A percentile compares a stretch with the other conserved stretches of the same genome.
These are phyloP conservation scores for Cryptoblepharus egeriae DNA, from an alignment of 2,797 vertebrate species.

Conservation along the genomic window DNA sequence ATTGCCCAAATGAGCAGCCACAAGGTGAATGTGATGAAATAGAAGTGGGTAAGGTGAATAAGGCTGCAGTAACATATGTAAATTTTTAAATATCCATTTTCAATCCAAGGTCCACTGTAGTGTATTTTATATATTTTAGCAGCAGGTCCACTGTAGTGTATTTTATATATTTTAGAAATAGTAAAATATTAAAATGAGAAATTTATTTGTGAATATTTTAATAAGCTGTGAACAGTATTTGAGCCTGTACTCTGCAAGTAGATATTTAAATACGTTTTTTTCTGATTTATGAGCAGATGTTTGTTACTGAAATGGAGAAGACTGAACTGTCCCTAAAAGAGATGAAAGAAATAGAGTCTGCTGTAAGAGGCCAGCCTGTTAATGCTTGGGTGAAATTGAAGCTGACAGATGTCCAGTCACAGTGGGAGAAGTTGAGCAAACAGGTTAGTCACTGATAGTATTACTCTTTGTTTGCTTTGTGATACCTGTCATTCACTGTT, in stretches of 20 bases:
- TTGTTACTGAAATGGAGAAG: conserved; percentile 89
- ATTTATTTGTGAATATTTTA: not conserved
- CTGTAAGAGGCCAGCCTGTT: conserved; percentile 81
- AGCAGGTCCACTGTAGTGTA: not conserved
- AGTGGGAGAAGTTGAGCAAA: conserved; percentile 87
- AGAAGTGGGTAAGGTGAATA: too few relatives aligned
- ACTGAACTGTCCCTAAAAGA: conserved; percentile 87
- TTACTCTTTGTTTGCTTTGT: conserved; percentile 23
- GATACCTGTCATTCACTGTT: conserved; percentile 1
- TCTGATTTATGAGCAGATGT: conserved; percentile 74
- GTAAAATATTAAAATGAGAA: not conserved
- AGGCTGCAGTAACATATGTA: too few relatives aligned
- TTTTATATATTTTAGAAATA: not conserved
- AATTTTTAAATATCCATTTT: too few relatives aligned
- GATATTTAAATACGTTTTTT: not conserved
- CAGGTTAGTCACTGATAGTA: conserved; percentile 78
- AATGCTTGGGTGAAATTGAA: conserved; percentile 83
- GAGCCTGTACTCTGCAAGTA: not conserved
- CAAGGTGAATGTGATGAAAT: too few relatives aligned
- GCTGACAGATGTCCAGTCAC: conserved; percentile 78
- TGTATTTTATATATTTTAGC: not conserved
- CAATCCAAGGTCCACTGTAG: too few relatives aligned
- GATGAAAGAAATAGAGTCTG: conserved; percentile 85
- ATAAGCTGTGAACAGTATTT: conserved; percentile 4
- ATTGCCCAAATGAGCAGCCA: too few relatives aligned